Percentiles rank a stretch among this genome's conserved stretches.
Conservation (phyloP, 2,888 invertebrate genomes). For the Apamea anceps region DNA sequence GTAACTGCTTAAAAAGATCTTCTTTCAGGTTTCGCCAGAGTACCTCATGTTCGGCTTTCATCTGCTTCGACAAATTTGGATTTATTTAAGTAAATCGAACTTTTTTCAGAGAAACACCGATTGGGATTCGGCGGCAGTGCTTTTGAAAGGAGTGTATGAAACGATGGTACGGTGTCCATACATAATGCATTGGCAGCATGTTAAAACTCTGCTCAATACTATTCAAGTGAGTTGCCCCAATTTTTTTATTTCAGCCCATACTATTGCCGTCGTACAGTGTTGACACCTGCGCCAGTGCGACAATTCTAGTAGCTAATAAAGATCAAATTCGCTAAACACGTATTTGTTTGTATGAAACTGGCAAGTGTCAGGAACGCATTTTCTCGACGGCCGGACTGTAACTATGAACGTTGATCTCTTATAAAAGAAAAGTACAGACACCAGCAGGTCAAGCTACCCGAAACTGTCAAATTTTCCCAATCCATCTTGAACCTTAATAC, state of each 20-base stretch:
- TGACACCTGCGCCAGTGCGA: too few species aligned
- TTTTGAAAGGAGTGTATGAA: constrained; percentile 98
- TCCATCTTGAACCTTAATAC: too few species aligned
- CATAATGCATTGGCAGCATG: constrained; percentile 98
- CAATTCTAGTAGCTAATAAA: too few species aligned
- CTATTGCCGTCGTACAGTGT: too few species aligned
- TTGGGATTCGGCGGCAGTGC: constrained; percentile 98
- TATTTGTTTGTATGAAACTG: too few species aligned
- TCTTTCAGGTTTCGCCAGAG: background rate
- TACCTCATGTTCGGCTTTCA: background rate
- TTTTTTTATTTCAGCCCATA: background rate
- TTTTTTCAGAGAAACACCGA: constrained; percentile 96
- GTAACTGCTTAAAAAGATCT: constrained; percentile 1
- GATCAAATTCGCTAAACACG: too few species aligned
- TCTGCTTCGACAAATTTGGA: background rate
- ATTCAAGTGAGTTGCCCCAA: constrained; percentile 92
- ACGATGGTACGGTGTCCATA: constrained; percentile 98
- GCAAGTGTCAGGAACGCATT: too few species aligned
- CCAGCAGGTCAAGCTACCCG: too few species aligned
- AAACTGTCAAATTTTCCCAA: too few species aligned
- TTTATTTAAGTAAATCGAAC: background rate
- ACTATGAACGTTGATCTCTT: background rate
- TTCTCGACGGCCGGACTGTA: too few species aligned
- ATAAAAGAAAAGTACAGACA: background rate
- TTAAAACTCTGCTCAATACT: constrained; percentile 96